Evolutionary conservation across 92 coral and sea anemone genomes (phyloP).

Genomic region (Parazoanthus swiftii): DNA sequence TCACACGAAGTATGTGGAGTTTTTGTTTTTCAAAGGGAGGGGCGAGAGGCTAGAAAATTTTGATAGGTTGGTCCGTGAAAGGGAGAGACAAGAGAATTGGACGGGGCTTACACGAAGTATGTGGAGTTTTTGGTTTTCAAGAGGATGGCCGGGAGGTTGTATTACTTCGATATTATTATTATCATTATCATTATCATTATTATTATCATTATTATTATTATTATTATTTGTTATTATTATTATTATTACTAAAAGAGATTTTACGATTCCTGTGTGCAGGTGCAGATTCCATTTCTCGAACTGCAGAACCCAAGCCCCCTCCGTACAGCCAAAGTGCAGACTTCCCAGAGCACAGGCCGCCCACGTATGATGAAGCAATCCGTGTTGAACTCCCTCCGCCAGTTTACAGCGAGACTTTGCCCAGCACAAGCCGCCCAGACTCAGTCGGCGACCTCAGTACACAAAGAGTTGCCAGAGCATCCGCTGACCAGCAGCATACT

Average conservation of each 20-base stretch:
- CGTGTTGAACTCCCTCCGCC: constrained; percentile 41
- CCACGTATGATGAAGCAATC: constrained; percentile 41
- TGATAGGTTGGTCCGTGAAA: neutral
- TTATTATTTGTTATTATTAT: no score
- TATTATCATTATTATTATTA: no score
- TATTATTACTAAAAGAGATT: neutral
- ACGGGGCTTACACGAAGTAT: neutral
- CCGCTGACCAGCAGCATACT: constrained; percentile 29
- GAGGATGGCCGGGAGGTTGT: neutral
- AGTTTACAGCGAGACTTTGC: constrained; percentile 17
- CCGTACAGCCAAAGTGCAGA: constrained; percentile 31
- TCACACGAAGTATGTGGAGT: neutral
- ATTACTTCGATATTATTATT: no score
- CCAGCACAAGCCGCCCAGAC: constrained; percentile 20
- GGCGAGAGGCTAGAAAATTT: neutral
- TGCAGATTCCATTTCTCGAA: constrained; percentile 30
- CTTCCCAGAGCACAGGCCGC: constrained; percentile 38
- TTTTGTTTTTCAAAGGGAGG: neutral
- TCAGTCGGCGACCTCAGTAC: neutral
- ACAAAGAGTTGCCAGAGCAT: neutral
- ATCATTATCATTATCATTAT: no score
- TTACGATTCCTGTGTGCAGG: neutral
- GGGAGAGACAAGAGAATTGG: neutral
- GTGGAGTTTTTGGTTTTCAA: neutral
- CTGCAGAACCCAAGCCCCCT: constrained; percentile 37